Evolutionary conservation across 1,140 invertebrate species (phyloP), one percentile per base, ranked within the genome.

Genomic region (Pectinophora gossypiella): DNA sequence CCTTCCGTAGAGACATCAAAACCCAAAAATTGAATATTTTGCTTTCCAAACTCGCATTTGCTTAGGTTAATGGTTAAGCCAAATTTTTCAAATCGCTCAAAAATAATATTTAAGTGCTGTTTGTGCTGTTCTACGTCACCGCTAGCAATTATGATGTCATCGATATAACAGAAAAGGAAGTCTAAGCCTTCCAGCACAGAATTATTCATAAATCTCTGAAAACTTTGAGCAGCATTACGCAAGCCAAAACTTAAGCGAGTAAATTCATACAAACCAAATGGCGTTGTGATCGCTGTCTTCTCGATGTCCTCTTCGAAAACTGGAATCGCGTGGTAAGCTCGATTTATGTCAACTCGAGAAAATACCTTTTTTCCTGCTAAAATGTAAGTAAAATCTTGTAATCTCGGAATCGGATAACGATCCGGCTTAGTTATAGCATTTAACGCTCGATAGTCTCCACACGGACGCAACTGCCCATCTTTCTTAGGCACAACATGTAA

Each of bases 401-500:
- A 63, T 27, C 65, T 48, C 0, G 75, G 75, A 3, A 89, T 18
- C 0, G 82, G 83, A 51, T 86, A 89, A 0, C 59, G 13, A 50
- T 90, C 86, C 1, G 69, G 65, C 4, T 64, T 19, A 0, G 70
- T 78, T 1, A 16, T 13, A 0, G 56, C 48, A 59, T 91, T 91
- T 0, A 91, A 61, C 1, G 23, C 15, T 2, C 86, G 54, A 52
- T 89, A 90, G 51, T 90, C 88, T 0, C 85, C 82, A 53, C 76
- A 85, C 0, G 76, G 68, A 7, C 88, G 47, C 61, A 64, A 81
- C 5, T 49, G 43, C 0, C 59, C 54, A 46, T 66, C 15, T 15
- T 44, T 44, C n/a, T 90, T 89, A 1, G 64, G 64, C 0, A 84
- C 79, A 43, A 89, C 49, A 46, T 88, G 77, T 10, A 89, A 47